Conservation (phyloP, 2,797 vertebrate species). For the Enteromius trimaculatus region DNA sequence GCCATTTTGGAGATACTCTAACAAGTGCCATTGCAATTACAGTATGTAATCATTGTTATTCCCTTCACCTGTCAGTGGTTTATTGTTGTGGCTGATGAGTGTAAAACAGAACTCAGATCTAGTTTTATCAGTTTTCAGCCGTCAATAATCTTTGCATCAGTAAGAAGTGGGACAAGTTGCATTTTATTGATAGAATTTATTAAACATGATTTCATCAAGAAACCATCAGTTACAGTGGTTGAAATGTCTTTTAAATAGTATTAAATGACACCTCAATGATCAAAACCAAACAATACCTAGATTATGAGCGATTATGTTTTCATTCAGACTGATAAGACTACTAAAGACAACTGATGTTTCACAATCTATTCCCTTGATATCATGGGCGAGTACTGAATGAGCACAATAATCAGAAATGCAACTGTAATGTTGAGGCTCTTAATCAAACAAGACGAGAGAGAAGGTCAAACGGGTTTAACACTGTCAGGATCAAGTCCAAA, state of each 20-base stretch:
- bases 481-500: constrained; percentile 39
- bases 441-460: constrained; percentile 24
- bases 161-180: not conserved
- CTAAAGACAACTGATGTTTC: constrained; percentile 5
- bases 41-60: not conserved
- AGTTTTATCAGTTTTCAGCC: not conserved
- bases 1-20: too few relatives aligned
- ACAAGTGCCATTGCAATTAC: not conserved
- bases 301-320: not conserved
- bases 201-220: constrained; percentile 11
- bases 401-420: constrained; percentile 17
- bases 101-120: not conserved
- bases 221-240: not conserved
- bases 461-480: constrained; percentile 36
- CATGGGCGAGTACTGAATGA: not conserved
- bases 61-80: not conserved
- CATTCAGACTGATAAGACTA: not conserved
- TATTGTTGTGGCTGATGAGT: not conserved
- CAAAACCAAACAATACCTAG: constrained; percentile 1
- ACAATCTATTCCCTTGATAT: constrained; percentile 6
- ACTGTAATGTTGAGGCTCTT: constrained; percentile 37
- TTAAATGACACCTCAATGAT: not conserved
- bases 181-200: constrained; percentile 26
- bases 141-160: too few relatives aligned
- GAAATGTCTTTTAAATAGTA: not conserved